Conservation (phyloP, 2,113 vertebrate genomes). For the Triplophysa dalaica region DNA sequence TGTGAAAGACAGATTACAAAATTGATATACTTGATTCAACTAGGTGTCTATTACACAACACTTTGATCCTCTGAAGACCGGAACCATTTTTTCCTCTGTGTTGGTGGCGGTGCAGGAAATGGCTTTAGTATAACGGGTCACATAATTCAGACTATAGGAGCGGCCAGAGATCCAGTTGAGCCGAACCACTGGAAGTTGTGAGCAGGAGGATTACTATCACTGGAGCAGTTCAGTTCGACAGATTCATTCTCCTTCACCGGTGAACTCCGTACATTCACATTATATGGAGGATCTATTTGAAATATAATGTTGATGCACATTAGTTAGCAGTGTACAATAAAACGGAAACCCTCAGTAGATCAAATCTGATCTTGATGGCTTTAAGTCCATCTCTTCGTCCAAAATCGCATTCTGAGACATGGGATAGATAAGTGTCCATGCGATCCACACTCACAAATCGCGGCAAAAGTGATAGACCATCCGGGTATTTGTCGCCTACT, state of each 20-base stretch:
- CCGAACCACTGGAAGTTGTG: constrained; percentile 59
- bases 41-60: constrained; percentile 10
- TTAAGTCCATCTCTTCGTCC: too few species aligned
- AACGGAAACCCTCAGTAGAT: too few species aligned
- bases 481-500: too few species aligned
- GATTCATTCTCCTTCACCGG: constrained; percentile 59
- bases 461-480: too few species aligned
- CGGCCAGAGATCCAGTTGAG: constrained; percentile 25
- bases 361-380: too few species aligned
- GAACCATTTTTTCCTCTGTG: constrained; percentile 51
- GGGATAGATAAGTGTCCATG: too few species aligned
- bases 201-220: constrained; percentile 62
- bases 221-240: constrained; percentile 59
- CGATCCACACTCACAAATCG: too few species aligned
- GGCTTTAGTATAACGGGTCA: constrained; percentile 55
- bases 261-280: constrained; percentile 52
- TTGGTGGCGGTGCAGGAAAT: constrained; percentile 67
- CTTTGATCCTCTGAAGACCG: constrained; percentile 30
- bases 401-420: too few species aligned
- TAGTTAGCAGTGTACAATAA: too few species aligned
- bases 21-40: too few species aligned
- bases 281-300: constrained; percentile 60
- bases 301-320: too few species aligned
- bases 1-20: constrained; percentile 16
- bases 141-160: constrained; percentile 44